Evolutionary conservation across 2,113 vertebrate genomes (phyloP).

Genomic region (Xiphophorus maculatus): DNA sequence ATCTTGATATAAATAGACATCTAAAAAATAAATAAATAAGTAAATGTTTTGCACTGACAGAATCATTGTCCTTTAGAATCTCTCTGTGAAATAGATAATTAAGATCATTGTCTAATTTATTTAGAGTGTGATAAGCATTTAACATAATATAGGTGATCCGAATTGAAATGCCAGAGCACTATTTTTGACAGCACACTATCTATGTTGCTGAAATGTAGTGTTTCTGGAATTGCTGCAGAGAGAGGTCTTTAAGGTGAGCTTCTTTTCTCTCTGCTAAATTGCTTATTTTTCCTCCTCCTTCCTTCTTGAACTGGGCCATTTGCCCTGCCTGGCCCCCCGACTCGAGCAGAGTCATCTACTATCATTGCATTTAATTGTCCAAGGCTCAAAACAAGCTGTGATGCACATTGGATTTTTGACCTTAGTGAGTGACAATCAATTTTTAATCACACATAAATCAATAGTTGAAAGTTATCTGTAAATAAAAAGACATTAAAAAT

Average conservation of each 20-base stretch:
- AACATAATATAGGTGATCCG: conserved; percentile 11
- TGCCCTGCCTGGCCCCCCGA: conserved; percentile 46
- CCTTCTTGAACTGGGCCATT: conserved; percentile 69
- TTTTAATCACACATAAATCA: conserved; percentile 75
- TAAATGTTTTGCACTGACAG: not conserved
- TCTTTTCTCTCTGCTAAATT: conserved; percentile 70
- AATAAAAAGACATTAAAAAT: conserved; percentile 40
- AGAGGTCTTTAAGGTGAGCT: conserved; percentile 69
- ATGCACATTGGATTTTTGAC: conserved; percentile 37
- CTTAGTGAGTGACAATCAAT: conserved; percentile 70
- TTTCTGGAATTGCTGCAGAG: conserved; percentile 55
- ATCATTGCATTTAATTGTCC: conserved; percentile 79
- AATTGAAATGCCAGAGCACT: conserved; percentile 1
- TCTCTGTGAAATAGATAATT: conserved; percentile 2
- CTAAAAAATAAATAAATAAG: not conserved
- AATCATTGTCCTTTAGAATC: not conserved
- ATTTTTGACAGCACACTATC: conserved; percentile 49
- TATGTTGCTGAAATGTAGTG: conserved; percentile 56
- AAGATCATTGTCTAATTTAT: not conserved
- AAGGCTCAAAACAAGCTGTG: conserved; percentile 44
- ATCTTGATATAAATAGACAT: not conserved
- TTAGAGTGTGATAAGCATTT: conserved; percentile 1
- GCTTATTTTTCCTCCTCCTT: conserved; percentile 68
- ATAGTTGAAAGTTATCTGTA: conserved; percentile 53
- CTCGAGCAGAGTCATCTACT: conserved; percentile 67